Evolutionary conservation across 2,888 invertebrate genomes (phyloP).

Genomic region (Ectobius pallidus): DNA sequence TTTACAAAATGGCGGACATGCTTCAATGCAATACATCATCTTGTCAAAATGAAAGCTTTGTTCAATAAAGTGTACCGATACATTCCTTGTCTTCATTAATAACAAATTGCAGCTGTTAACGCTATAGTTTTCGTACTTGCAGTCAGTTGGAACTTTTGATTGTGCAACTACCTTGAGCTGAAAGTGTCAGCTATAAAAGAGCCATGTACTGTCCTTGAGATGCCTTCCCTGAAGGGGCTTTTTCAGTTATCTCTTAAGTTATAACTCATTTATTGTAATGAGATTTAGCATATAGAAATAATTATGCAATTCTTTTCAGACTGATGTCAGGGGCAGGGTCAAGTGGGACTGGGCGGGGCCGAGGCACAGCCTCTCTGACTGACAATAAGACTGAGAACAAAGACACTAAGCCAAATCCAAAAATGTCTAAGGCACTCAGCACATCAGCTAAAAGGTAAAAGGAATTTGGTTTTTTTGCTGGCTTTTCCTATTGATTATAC

Average conservation of each 20-base stretch:
- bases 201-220: constrained; percentile 18
- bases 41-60: background rate
- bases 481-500: no score
- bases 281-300: background rate
- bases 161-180: no score
- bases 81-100: no score
- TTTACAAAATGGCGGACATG: constrained; percentile 26
- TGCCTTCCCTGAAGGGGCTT: background rate
- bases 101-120: no score
- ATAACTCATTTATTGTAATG: background rate
- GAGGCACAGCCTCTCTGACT: constrained; percentile 62
- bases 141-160: no score
- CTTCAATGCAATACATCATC: background rate
- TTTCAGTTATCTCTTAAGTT: background rate
- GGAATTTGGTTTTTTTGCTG: no score
- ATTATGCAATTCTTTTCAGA: constrained; percentile 37
- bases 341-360: constrained; percentile 57
- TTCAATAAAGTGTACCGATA: no score
- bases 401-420: constrained; percentile 85
- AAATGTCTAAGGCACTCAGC: constrained; percentile 92
- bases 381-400: constrained; percentile 78
- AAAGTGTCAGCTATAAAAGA: no score
- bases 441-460: constrained; percentile 84
- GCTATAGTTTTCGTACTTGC: no score
- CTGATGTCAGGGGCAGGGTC: constrained; percentile 53